A percentile compares a stretch with the other conserved stretches of the same genome.
Evolutionary conservation across 2,113 vertebrate genomes (phyloP).

Genomic region (Bungarus multicinctus): DNA sequence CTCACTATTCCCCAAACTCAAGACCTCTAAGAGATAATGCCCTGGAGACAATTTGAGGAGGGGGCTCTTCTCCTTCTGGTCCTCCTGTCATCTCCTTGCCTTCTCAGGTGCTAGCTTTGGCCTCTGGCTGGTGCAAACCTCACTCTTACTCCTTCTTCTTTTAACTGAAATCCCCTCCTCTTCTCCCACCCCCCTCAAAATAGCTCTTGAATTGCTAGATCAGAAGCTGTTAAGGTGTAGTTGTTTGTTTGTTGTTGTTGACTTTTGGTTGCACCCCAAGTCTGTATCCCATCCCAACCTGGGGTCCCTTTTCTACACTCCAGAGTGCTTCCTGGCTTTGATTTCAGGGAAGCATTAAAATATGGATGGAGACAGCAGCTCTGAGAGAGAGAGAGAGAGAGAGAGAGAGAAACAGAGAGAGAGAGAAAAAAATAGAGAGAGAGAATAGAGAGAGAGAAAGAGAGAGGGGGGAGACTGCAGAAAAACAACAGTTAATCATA

Average conservation of each 20-base stretch:
- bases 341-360: conserved; percentile 3
- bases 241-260: conserved; percentile 48
- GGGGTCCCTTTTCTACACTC: conserved; percentile 20
- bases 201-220: too few species aligned
- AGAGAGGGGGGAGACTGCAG: not conserved
- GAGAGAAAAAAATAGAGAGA: not conserved
- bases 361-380: not conserved
- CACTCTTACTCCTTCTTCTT: not conserved
- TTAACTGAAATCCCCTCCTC: not conserved
- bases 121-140: not conserved
- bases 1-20: not conserved
- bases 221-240: not conserved
- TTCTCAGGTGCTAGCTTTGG: not conserved
- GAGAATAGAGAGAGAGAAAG: too few species aligned
- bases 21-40: not conserved
- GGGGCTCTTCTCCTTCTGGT: too few species aligned
- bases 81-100: not conserved
- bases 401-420: not conserved
- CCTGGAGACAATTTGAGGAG: not conserved
- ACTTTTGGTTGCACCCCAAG: not conserved
- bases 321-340: not conserved
- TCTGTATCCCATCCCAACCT: not conserved
- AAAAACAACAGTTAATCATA: conserved; percentile 1
- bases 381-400: not conserved
- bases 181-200: not conserved